Evolutionary conservation across 2,888 invertebrate genomes (phyloP).

Genomic region (Podabrus alpinus): DNA sequence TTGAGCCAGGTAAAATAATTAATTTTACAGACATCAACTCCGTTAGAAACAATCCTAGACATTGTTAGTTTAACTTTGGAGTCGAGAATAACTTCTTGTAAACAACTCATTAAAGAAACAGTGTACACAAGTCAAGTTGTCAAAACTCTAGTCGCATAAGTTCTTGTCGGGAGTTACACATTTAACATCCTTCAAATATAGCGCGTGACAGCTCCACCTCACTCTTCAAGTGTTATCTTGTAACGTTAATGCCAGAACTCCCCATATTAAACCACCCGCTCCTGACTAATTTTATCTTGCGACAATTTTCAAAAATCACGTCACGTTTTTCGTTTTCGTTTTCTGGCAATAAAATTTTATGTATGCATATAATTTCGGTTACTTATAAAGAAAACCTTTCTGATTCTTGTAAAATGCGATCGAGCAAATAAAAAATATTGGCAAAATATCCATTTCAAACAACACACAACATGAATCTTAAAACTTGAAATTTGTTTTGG

Average conservation of each 20-base stretch:
- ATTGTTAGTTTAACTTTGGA: slow-evolving; percentile 35
- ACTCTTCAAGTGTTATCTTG: slow-evolving; percentile 27
- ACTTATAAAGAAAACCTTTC: not conserved
- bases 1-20: slow-evolving; percentile 26
- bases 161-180: slow-evolving; percentile 35
- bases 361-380: not conserved
- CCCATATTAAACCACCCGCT: slow-evolving; percentile 20
- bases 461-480: not conserved
- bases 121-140: slow-evolving; percentile 37
- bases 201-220: slow-evolving; percentile 32
- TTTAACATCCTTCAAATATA: slow-evolving; percentile 33
- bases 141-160: slow-evolving; percentile 37
- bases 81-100: slow-evolving; percentile 35
- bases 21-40: slow-evolving; percentile 30
- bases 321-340: not conserved
- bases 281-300: slow-evolving; percentile 6
- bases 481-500: slow-evolving; percentile 13
- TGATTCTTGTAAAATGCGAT: not conserved
- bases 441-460: not conserved
- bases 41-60: slow-evolving; percentile 29
- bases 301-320: not conserved
- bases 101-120: slow-evolving; percentile 39
- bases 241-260: slow-evolving; percentile 33
- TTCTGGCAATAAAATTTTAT: not conserved
- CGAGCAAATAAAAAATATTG: not conserved